Base-by-base conservation (phyloP, 1,140 invertebrate genomes). In the Drosophila sp. region DNA sequence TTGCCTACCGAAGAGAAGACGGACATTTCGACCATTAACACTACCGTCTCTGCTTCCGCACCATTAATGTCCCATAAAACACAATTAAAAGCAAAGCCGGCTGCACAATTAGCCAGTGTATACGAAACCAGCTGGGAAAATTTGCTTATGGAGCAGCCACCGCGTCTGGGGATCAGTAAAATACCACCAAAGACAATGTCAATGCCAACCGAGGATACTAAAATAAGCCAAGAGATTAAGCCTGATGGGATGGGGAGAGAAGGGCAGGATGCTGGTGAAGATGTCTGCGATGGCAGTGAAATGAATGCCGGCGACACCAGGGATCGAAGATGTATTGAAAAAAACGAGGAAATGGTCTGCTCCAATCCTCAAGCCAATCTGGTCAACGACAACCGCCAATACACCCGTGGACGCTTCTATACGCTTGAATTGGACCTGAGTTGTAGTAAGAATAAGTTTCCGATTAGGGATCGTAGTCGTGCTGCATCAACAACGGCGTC, bases 381-480 rank as follows among this genome's bases (percentile, higher is more conserved):
- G n/a, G 62, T 75, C 17, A 91, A 90, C 57, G 83, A 91, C 17
- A 90, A 90, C 61, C 89, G 79, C 10, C 70, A 90, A 60, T 79
- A 72, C 40, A 60, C 25, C 4, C 67, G 90, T 25, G 91, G 91
- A 11, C 85, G 91, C 17, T 92, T 92, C 58, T 87, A 91, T 66
- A 92, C 90, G 11, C 50, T 92, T 17, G 90, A 91, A 44, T 65
- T 92, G 30, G 91, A 92, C 57, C 72, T 92, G 27, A 92, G 91
- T 62, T 92, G 91, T 72, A 92, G 91, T 17, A 90, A 87, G 29
- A 92, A 92, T 62, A 92, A 92, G 71, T 92, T 92, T 77, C 91
- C 91, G n/a, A 92, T 92, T 10, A 92, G 76, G 29, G 80, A 92
- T 75, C 90, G 91, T 56, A 83, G 67, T 47, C 80, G 68, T 47